Conservation (phyloP, 2,888 invertebrate genomes). For the Tanypteryx hageni region DNA sequence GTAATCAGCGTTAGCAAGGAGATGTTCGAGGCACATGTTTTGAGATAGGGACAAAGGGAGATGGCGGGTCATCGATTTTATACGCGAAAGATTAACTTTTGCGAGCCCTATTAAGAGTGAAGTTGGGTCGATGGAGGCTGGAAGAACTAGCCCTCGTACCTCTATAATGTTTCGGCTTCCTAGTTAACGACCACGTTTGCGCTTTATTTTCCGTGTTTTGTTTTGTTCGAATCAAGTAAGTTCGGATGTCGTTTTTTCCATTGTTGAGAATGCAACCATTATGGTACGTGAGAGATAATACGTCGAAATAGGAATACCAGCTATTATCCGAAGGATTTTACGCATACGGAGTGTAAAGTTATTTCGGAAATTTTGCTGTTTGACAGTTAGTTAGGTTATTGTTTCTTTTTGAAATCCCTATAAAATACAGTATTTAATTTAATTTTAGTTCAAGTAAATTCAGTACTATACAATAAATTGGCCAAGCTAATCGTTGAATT, state of each 20-base stretch:
- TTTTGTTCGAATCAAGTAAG: not conserved
- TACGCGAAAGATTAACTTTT: conserved; percentile 53
- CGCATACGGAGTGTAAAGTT: too few species aligned
- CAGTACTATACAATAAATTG: too few species aligned
- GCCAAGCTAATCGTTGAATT: too few species aligned
- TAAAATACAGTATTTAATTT: too few species aligned
- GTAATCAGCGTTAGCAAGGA: conserved; percentile 51
- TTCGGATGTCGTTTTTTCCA: not conserved
- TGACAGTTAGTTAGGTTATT: too few species aligned
- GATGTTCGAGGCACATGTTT: not conserved
- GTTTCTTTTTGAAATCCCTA: too few species aligned
- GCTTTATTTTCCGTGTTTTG: not conserved
- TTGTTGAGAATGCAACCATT: not conserved
- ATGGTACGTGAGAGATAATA: too few species aligned
- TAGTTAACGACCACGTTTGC: not conserved
- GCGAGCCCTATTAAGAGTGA: conserved; percentile 15
- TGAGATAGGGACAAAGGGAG: not conserved
- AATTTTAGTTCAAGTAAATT: too few species aligned
- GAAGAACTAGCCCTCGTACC: not conserved
- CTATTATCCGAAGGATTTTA: too few species aligned
- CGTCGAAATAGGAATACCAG: too few species aligned
- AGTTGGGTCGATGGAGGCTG: not conserved
- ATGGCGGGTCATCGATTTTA: conserved; percentile 45
- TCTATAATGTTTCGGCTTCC: not conserved
- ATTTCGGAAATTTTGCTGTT: too few species aligned